A percentile compares a stretch with the other conserved stretches of the same genome.
phyloP scores from a whole-genome alignment of 1,140 invertebrate species.

The Camponotus floridanus region DNA sequence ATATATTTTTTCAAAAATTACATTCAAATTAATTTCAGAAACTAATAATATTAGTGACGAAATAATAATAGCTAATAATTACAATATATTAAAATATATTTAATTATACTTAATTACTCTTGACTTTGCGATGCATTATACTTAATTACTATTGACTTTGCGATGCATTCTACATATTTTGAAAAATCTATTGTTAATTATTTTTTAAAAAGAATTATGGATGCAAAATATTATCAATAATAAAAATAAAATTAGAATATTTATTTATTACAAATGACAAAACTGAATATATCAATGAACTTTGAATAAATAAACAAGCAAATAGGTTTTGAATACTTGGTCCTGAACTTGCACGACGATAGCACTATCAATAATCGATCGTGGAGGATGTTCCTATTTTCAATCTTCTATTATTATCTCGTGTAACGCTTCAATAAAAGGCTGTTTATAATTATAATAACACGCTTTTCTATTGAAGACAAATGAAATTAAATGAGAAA shows the following conservation, averaged over 20 bases:
- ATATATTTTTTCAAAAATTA: too few species aligned
- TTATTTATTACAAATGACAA: background rate
- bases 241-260: background rate
- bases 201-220: background rate
- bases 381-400: background rate
- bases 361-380: constrained; percentile 7
- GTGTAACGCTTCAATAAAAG: background rate
- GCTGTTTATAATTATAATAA: constrained; percentile 3
- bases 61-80: too few species aligned
- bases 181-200: too few species aligned
- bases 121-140: too few species aligned
- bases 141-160: too few species aligned
- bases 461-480: background rate
- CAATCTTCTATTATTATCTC: constrained; percentile 35
- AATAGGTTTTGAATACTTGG: background rate
- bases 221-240: background rate
- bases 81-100: too few species aligned
- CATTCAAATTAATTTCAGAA: too few species aligned
- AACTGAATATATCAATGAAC: background rate
- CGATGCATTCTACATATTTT: too few species aligned
- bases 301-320: background rate
- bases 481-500: constrained; percentile 12
- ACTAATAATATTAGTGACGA: too few species aligned
- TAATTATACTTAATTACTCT: too few species aligned
- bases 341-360: background rate